These are phyloP conservation scores for Saccostrea glomerata DNA, from an alignment of 1,140 invertebrate species.

Conservation along the genomic window DNA sequence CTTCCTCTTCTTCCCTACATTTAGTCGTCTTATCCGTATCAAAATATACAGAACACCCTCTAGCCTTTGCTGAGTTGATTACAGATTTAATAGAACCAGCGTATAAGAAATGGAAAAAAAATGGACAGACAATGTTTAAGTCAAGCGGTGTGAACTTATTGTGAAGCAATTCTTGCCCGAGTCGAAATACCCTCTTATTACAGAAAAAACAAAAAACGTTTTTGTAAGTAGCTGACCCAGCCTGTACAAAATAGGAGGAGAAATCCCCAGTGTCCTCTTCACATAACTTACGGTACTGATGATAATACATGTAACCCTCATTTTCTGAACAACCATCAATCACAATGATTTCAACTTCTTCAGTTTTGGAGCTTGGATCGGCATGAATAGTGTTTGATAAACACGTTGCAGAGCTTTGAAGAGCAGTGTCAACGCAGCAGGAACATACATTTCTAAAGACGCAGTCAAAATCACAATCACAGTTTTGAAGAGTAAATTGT, in stretches of 20 bases:
- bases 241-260: not conserved
- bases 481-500: not conserved
- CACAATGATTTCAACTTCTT: not conserved
- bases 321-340: not conserved
- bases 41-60: not conserved
- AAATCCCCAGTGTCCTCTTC: not conserved
- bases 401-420: not conserved
- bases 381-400: not conserved
- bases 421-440: not conserved
- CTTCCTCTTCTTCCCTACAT: not conserved
- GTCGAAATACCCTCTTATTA: not conserved
- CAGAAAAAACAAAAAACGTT: constrained; percentile 11
- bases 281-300: not conserved
- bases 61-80: not conserved
- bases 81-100: not conserved
- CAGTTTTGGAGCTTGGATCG: not conserved
- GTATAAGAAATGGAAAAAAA: not conserved
- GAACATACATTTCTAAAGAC: not conserved
- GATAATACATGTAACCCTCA: not conserved
- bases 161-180: not conserved
- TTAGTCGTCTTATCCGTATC: constrained; percentile 2
- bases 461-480: not conserved
- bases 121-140: not conserved
- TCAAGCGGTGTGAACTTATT: not conserved
- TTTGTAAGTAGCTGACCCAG: not conserved